Percentiles rank a stretch among this genome's conserved stretches.
phyloP scores from a whole-genome alignment of 37 sponge, comb jelly and placozoan genomes.

The Amphimedon queenslandica region DNA sequence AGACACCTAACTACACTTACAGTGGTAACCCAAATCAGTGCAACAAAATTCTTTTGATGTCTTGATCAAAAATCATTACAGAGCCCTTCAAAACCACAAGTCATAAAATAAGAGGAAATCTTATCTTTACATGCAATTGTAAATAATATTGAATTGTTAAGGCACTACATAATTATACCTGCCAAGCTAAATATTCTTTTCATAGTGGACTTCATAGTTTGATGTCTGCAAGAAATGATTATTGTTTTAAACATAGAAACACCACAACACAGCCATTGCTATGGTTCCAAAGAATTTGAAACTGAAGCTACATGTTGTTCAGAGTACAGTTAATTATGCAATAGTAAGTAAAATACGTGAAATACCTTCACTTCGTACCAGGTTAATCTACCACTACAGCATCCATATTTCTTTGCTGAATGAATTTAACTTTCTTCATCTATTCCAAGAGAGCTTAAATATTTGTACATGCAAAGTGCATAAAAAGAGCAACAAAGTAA shows the following conservation, averaged over 20 bases:
- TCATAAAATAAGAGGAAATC: slow-evolving; percentile 15
- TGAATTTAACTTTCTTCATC: slow-evolving; percentile 10
- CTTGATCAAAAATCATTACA: slow-evolving; percentile 8
- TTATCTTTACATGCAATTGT: slow-evolving; percentile 11
- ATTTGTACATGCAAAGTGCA: slow-evolving; percentile 9
- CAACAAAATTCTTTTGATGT: slow-evolving; percentile 6
- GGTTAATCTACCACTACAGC: slow-evolving; percentile 7
- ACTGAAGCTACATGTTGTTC: not conserved
- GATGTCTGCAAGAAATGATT: not conserved
- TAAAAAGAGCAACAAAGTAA: too few species aligned
- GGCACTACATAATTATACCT: not conserved
- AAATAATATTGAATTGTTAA: not conserved
- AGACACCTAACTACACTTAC: slow-evolving; percentile 19
- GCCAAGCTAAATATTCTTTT: slow-evolving; percentile 17
- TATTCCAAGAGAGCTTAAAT: slow-evolving; percentile 10
- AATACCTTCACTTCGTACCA: slow-evolving; percentile 25
- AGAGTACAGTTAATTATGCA: not conserved
- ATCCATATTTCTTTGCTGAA: not conserved
- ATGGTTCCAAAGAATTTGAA: slow-evolving; percentile 14
- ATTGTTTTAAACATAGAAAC: not conserved
- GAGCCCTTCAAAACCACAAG: slow-evolving; percentile 12
- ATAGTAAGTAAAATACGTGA: not conserved
- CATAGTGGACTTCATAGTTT: slow-evolving; percentile 14
- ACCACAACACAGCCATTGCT: slow-evolving; percentile 10
- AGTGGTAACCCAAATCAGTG: slow-evolving; percentile 1